Conservation (phyloP, 2,888 invertebrate genomes). For the Chorisops tibialis region DNA sequence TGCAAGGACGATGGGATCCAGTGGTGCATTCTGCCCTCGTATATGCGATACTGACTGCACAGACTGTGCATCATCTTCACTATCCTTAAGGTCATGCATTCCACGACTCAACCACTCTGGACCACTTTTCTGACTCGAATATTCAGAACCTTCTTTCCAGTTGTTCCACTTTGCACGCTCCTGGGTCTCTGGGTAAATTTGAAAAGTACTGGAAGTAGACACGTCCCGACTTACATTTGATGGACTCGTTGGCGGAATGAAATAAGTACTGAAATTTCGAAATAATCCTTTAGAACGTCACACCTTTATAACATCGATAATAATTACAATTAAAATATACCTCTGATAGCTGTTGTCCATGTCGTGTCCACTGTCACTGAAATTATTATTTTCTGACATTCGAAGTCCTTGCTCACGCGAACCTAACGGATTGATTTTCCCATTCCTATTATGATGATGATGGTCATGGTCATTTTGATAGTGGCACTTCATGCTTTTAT, state of each 20-base stretch:
- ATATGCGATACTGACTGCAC: slow-evolving; percentile 61
- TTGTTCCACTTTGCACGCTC: slow-evolving; percentile 67
- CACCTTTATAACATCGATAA: not conserved
- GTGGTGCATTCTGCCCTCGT: slow-evolving; percentile 80
- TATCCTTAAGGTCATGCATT: slow-evolving; percentile 54
- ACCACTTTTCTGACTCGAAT: slow-evolving; percentile 37
- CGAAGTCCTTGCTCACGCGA: slow-evolving; percentile 18
- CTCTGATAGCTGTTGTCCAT: slow-evolving; percentile 23
- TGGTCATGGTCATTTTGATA: slow-evolving; percentile 23
- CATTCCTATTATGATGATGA: slow-evolving; percentile 13
- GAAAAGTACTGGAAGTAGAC: slow-evolving; percentile 50
- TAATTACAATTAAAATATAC: slow-evolving; percentile 2
- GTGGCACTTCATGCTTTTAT: slow-evolving; percentile 21
- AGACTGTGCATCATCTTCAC: slow-evolving; percentile 50
- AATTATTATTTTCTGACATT: slow-evolving; percentile 18
- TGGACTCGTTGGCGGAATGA: slow-evolving; percentile 41
- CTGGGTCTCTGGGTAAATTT: slow-evolving; percentile 51
- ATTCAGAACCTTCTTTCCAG: slow-evolving; percentile 46
- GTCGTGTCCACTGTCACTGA: slow-evolving; percentile 23
- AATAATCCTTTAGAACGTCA: not conserved
- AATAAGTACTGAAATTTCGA: slow-evolving; percentile 38
- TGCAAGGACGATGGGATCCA: slow-evolving; percentile 74
- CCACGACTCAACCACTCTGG: slow-evolving; percentile 59
- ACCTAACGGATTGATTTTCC: slow-evolving; percentile 26
- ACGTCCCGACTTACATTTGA: slow-evolving; percentile 44